Evolutionary conservation across 2,113 vertebrate genomes (phyloP).

Genomic region (Actenoides lindsayi): DNA sequence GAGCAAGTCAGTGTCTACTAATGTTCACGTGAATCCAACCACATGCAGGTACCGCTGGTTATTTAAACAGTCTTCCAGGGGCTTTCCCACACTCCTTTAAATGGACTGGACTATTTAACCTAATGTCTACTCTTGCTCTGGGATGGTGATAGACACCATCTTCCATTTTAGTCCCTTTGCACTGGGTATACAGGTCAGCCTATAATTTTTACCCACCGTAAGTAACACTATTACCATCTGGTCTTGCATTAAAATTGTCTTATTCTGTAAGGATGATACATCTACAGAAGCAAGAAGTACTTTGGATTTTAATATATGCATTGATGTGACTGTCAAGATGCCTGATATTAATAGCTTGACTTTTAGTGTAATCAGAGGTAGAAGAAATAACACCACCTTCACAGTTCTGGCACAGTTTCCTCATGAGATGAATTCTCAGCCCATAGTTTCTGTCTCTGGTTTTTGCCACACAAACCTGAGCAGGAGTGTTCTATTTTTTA

Average conservation of each 20-base stretch:
- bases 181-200: background rate
- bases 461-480: background rate
- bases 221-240: background rate
- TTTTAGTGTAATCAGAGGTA: slow-evolving; percentile 41
- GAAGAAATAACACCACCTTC: slow-evolving; percentile 39
- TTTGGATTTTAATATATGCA: slow-evolving; percentile 21
- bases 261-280: slow-evolving; percentile 9
- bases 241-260: background rate
- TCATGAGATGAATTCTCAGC: background rate
- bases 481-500: background rate
- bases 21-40: background rate
- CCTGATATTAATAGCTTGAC: slow-evolving; percentile 43
- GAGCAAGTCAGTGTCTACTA: background rate
- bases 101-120: background rate
- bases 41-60: background rate
- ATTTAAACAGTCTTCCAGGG: background rate
- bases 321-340: slow-evolving; percentile 20
- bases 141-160: background rate
- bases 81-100: background rate
- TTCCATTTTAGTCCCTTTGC: background rate
- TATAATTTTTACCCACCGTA: background rate
- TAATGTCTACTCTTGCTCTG: background rate
- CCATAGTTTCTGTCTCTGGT: background rate
- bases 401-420: background rate
- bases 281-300: slow-evolving; percentile 20